Conservation (phyloP, 2,113 vertebrate genomes). For the Mobula hypostoma region DNA sequence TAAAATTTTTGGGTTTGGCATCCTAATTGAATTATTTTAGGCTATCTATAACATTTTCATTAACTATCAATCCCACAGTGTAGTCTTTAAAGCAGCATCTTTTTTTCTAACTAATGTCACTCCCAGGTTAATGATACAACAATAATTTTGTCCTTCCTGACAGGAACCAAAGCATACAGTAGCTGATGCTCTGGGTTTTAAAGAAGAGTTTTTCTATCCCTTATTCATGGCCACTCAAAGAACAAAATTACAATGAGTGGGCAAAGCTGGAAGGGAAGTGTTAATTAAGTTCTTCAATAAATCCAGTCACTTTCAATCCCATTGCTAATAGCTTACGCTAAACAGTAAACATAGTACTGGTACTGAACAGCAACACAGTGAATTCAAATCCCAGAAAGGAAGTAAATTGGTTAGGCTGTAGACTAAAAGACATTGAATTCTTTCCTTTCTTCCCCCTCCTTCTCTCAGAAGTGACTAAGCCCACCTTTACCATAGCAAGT, state of each 20-base stretch:
- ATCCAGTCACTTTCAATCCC: background rate
- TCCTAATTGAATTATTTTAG: no score
- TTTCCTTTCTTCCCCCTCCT: background rate
- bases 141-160: background rate
- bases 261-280: background rate
- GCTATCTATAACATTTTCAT: background rate
- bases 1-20: background rate
- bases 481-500: background rate
- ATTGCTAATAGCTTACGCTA: background rate
- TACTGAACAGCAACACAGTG: background rate
- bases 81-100: background rate
- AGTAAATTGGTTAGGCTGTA: background rate
- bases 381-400: background rate
- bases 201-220: background rate
- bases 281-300: background rate
- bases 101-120: background rate
- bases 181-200: background rate
- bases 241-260: background rate
- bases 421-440: background rate
- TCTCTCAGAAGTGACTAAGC: background rate
- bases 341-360: background rate
- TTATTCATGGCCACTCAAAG: background rate
- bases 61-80: background rate
- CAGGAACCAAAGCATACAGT: background rate
- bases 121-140: background rate